Evolutionary conservation across 2,888 invertebrate species (phyloP), one percentile per base, ranked within the genome.

Genomic region (Lamellibrachia satsuma): DNA sequence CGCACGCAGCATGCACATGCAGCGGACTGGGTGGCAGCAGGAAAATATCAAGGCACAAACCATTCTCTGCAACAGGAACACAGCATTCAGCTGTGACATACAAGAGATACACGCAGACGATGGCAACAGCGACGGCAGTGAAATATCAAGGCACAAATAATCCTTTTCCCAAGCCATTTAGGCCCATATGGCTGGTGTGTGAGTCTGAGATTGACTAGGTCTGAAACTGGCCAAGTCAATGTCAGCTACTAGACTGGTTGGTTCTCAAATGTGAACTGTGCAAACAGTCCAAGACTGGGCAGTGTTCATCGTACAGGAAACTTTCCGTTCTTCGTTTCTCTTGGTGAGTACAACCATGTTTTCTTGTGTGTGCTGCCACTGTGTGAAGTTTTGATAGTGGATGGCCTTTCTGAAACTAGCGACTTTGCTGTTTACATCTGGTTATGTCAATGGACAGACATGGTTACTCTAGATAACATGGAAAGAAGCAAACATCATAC

Each of bases 71-170:
- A 75, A 15, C 75, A 75, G 75, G n/a, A 75, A 75, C 75, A 75
- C 75, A n/a, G 75, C 75, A 22, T n/a, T 75, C 75, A 75, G 75
- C 75, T 75, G 75, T 15, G 75, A 75, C 75, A 75, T 75, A 75
- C 75, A 75, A 75, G 75, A 75, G 75, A 75, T 75, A 75, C 75
- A 75, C 75, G 75, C 75, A 75, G 75, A 75, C 75, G 22, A 75
- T n/a, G 75, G 75, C 75, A 75, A n/a, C 22, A n/a, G n/a, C 75
- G 22, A 75, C 75, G 75, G 75, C 75, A 75, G 75, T 22, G 75
- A 75, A 3, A 75, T 75, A 22, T 75, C 75, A 75, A 75, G 75
- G 22, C 75, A 22, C 75, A 75, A 75, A 75, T 75, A 75, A 22
- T 75, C 75, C 75, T 1, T 6, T 75, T 11, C 75, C 75, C 75